Percentiles rank a stretch among this genome's conserved stretches.
Conservation (phyloP, 2,888 invertebrate species). For the Plagiodera versicolora region DNA sequence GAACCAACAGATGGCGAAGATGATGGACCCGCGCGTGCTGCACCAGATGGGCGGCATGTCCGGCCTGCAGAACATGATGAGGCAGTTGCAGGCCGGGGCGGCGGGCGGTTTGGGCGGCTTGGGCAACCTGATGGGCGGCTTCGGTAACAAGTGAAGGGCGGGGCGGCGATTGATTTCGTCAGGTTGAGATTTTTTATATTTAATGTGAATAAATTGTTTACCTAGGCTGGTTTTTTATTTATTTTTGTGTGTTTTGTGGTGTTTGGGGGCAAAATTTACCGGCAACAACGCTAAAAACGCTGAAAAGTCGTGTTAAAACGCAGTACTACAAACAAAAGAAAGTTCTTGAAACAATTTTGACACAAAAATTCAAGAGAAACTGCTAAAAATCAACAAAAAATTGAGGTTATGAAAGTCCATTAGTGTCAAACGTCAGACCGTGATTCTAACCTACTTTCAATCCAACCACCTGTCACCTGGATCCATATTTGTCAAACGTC, state of each 20-base stretch:
- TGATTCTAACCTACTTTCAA: too few relatives aligned
- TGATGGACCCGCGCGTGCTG: constrained; percentile 98
- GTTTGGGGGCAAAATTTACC: too few relatives aligned
- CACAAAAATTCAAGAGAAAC: too few relatives aligned
- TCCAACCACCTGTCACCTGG: too few relatives aligned
- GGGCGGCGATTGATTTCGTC: not conserved
- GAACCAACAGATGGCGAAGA: constrained; percentile 99
- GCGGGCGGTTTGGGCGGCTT: constrained; percentile 59
- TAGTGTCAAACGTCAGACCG: too few relatives aligned
- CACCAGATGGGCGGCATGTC: constrained; percentile 98
- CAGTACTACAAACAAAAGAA: too few relatives aligned
- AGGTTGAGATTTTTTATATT: not conserved
- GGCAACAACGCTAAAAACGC: too few relatives aligned
- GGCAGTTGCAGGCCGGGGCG: constrained; percentile 77
- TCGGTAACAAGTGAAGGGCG: constrained; percentile 56
- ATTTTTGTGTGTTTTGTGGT: not conserved
- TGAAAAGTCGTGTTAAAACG: too few relatives aligned
- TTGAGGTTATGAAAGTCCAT: too few relatives aligned
- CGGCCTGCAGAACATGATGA: constrained; percentile 97
- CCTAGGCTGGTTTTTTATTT: not conserved
- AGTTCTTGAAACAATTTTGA: too few relatives aligned
- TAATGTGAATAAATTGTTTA: constrained; percentile 1
- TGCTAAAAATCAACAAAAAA: too few relatives aligned
- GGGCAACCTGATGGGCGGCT: constrained; percentile 63
- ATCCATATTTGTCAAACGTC: too few relatives aligned